A percentile compares a stretch with the other conserved stretches of the same genome.
Evolutionary conservation across 1,140 invertebrate genomes (phyloP).

Genomic region (Tetranychus urticae): DNA sequence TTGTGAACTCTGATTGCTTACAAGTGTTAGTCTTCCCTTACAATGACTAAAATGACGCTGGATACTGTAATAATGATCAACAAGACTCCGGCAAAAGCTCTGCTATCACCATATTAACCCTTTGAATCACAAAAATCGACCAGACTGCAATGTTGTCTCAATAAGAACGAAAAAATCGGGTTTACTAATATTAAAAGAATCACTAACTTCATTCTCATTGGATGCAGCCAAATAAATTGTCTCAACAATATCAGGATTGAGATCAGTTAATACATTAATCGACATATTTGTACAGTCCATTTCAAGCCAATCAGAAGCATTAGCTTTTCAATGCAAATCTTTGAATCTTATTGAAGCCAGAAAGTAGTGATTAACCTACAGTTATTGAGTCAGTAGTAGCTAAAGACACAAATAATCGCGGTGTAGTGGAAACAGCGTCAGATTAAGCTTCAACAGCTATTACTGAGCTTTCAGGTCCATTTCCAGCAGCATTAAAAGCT

Average conservation of each 20-base stretch:
- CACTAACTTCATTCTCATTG: conserved; percentile 11
- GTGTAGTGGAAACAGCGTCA: conserved; percentile 13
- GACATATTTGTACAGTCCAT: not conserved
- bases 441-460: conserved; percentile 13
- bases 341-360: not conserved
- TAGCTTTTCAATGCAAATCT: not conserved
- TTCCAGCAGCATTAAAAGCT: conserved; percentile 14
- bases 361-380: not conserved
- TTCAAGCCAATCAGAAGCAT: conserved; percentile 6
- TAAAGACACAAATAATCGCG: not conserved
- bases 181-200: conserved; percentile 9
- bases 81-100: not conserved
- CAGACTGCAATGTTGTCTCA: not conserved
- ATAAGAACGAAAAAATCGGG: not conserved
- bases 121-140: not conserved
- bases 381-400: not conserved
- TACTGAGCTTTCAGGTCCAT: conserved; percentile 13
- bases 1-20: too few species aligned
- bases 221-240: conserved; percentile 12
- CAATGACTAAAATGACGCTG: not conserved
- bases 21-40: not conserved
- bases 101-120: too few species aligned
- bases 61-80: not conserved
- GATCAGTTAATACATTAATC: not conserved
- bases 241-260: conserved; percentile 5